Evolutionary conservation across 1,140 invertebrate species (phyloP).

Genomic region (Cardiocondyla obscurior): DNA sequence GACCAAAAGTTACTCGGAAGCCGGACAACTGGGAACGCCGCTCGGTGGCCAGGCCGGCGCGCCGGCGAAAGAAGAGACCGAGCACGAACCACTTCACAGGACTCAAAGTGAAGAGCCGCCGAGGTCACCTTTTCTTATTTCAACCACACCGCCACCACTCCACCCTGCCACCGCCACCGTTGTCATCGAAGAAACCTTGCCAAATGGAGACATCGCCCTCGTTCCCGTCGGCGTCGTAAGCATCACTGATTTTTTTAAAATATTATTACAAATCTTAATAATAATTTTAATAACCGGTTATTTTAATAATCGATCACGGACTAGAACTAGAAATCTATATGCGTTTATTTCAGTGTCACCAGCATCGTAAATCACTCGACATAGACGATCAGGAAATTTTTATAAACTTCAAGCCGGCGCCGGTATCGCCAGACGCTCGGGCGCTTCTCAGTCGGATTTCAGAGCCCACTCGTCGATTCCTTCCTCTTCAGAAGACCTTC

Average conservation of each 20-base stretch:
- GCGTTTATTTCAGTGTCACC: constrained; percentile 40
- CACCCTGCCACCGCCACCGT: not conserved
- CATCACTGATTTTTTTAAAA: too few species aligned
- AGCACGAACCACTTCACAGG: constrained; percentile 91
- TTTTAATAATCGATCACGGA: not conserved
- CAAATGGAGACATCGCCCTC: constrained; percentile 69
- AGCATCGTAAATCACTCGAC: constrained; percentile 76
- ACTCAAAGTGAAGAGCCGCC: constrained; percentile 93
- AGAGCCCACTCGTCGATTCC: constrained; percentile 84
- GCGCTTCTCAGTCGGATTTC: constrained; percentile 82
- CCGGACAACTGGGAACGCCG: constrained; percentile 85
- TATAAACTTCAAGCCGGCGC: constrained; percentile 92
- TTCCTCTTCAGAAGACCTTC: constrained; percentile 90
- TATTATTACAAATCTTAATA: too few species aligned
- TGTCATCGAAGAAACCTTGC: constrained; percentile 65
- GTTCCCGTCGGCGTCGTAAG: constrained; percentile 26
- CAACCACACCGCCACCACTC: constrained; percentile 55
- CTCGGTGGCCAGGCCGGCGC: constrained; percentile 69
- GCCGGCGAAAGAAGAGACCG: constrained; percentile 76
- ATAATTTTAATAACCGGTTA: not conserved
- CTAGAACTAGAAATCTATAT: too few species aligned
- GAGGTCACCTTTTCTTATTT: constrained; percentile 87
- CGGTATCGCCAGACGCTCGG: constrained; percentile 86
- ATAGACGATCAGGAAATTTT: constrained; percentile 91
- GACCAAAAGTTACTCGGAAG: constrained; percentile 93